These are phyloP conservation scores for Neostethus bicornis DNA, from an alignment of 2,797 vertebrate species.

Conservation along the genomic window DNA sequence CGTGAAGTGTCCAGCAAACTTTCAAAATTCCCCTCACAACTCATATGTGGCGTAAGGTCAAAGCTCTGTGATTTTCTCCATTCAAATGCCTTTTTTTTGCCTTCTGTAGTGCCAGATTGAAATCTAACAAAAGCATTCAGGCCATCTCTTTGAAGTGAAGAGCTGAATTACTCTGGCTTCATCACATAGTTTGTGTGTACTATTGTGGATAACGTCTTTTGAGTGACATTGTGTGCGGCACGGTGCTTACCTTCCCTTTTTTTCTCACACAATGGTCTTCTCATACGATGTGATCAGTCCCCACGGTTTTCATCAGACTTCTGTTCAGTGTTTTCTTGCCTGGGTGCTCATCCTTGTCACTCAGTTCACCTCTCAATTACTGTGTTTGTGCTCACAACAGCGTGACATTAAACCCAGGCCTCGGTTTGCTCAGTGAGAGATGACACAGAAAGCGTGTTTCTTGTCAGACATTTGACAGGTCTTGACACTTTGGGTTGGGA, in stretches of 20 bases:
- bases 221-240: conserved; percentile 29
- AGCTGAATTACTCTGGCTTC: conserved; percentile 69
- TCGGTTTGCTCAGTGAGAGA: conserved; percentile 80
- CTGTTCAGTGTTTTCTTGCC: conserved; percentile 71
- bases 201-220: conserved; percentile 62
- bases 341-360: conserved; percentile 80
- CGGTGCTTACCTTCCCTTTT: conserved; percentile 51
- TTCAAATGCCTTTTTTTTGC: conserved; percentile 69
- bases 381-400: conserved; percentile 80
- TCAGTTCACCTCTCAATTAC: conserved; percentile 82
- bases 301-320: conserved; percentile 71
- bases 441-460: conserved; percentile 71
- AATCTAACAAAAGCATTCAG: conserved; percentile 74
- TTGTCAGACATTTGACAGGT: conserved; percentile 67
- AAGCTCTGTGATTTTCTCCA: conserved; percentile 63
- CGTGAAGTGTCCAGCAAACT: conserved; percentile 45
- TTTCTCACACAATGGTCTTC: conserved; percentile 69
- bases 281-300: conserved; percentile 56
- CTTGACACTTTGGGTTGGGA: conserved; percentile 48
- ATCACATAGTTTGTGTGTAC: conserved; percentile 68
- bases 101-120: conserved; percentile 67
- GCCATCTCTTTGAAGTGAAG: conserved; percentile 71
- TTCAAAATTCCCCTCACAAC: conserved; percentile 58
- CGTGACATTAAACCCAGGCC: conserved; percentile 81
- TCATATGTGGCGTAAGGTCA: conserved; percentile 64